Percentiles rank a stretch among this genome's conserved stretches.
phyloP scores from a whole-genome alignment of 2,888 invertebrate genomes.

The Aleiodes alternator region DNA sequence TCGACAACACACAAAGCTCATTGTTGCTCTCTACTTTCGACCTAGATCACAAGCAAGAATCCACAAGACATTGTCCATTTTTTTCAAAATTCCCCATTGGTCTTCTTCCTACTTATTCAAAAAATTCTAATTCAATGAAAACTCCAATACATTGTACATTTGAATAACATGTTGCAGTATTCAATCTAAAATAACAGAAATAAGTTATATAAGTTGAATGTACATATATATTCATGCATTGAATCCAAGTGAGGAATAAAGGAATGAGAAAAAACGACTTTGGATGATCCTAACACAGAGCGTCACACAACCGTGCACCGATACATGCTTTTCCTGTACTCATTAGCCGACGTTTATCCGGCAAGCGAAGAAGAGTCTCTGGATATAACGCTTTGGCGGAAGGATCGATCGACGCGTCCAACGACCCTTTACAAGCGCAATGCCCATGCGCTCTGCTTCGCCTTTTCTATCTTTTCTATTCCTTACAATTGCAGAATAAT shows the following conservation, averaged over 20 bases:
- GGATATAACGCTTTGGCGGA: slow-evolving; percentile 50
- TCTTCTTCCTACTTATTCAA: not conserved
- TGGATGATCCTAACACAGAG: slow-evolving; percentile 38
- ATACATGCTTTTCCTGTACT: slow-evolving; percentile 58
- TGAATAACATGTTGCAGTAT: too few species aligned
- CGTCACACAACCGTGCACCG: slow-evolving; percentile 41
- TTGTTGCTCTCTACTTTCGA: slow-evolving; percentile 66
- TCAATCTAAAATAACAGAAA: too few species aligned
- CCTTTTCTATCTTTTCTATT: slow-evolving; percentile 17
- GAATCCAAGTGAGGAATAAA: slow-evolving; percentile 10
- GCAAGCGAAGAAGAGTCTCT: slow-evolving; percentile 27
- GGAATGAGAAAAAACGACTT: slow-evolving; percentile 1
- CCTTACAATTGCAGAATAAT: not conserved
- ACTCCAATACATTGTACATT: too few species aligned
- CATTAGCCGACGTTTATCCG: slow-evolving; percentile 58
- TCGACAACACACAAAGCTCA: slow-evolving; percentile 63
- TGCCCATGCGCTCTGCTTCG: slow-evolving; percentile 38
- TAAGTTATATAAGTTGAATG: not conserved
- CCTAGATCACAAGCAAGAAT: slow-evolving; percentile 62
- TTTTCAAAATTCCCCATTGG: not conserved
- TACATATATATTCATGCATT: slow-evolving; percentile 20
- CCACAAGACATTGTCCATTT: not conserved
- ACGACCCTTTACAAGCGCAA: slow-evolving; percentile 47
- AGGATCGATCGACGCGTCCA: slow-evolving; percentile 57
- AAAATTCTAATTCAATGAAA: not conserved